Base-by-base conservation (phyloP, 2,797 vertebrate genomes). In the Aplochiton taeniatus region DNA sequence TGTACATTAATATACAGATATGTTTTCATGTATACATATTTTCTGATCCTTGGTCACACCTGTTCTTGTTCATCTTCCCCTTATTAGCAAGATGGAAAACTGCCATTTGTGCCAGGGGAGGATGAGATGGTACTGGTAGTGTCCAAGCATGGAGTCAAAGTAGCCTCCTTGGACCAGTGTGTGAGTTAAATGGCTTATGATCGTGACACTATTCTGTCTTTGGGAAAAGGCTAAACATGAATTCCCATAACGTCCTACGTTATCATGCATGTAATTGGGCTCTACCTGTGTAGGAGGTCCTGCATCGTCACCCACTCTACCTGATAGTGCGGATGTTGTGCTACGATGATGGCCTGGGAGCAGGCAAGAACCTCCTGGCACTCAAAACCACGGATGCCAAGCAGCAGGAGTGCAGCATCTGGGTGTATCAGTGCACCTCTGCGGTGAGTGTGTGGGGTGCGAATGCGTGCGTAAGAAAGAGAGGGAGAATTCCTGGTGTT, bases 71-170 rank as follows among this genome's bases (percentile, higher is more conserved):
- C 8, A 11, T 6, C 31, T 51, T 85, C 55, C 4, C 55, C 59
- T 68, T 75, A n/a, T 80, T 83, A 99, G 98, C 98, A 99, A 98
- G 94, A 96, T 63, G 96, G 96, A 90, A 97, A 95, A 86, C 88
- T 99, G 83, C 96, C 97, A 8, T 99, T 98, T 73, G 94, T 98
- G 70, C 95, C 97, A 9, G 88, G 90, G 82, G 97, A 98, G 50
- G 95, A 98, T 84, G 97, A 99, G 78, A 94, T 97, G 90, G 91
- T 96, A 62, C 92, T 99, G 89, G 94, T 91, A 16, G 96, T 99
- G 76, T 99, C 97, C 52, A 99, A 97, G 85, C 94, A 98, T 0
- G 98, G 97, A 19, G 94, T 99, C 80, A 99, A 98, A 92, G 94
- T 98, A 55, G 95, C 94, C 42, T 96, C 96, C 0, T 85, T 93